Conservation (phyloP, 2,888 invertebrate genomes). For the Chaitophorus viminalis region DNA sequence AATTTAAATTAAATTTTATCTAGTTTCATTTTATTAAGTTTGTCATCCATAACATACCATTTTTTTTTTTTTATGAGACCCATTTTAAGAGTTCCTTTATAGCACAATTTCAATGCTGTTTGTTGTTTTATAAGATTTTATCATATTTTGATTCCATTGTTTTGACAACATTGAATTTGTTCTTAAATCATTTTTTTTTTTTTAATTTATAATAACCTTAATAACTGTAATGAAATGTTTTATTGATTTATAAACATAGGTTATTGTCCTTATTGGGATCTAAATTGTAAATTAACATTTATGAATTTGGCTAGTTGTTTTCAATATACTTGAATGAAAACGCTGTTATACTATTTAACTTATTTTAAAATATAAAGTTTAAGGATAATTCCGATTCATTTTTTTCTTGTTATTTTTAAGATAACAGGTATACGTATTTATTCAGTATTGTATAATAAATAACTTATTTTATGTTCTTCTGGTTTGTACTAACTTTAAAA, state of each 20-base stretch:
- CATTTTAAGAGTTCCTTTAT: constrained; percentile 31
- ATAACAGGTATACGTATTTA: constrained; percentile 25
- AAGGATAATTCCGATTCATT: constrained; percentile 5
- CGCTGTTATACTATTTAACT: not conserved
- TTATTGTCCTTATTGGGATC: not conserved
- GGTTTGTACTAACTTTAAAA: not conserved
- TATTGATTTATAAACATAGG: not conserved
- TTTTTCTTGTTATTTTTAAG: constrained; percentile 21
- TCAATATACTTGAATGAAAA: constrained; percentile 5
- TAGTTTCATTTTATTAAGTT: not conserved
- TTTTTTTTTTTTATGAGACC: not conserved
- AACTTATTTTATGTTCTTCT: constrained; percentile 27
- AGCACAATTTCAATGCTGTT: constrained; percentile 30
- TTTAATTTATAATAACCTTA: constrained; percentile 22
- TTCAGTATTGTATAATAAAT: constrained; percentile 48
- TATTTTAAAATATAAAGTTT: constrained; percentile 14
- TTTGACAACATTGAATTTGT: constrained; percentile 45
- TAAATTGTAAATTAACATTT: constrained; percentile 6
- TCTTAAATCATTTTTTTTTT: constrained; percentile 40
- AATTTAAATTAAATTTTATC: not conserved
- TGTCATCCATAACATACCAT: not conserved
- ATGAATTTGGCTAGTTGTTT: constrained; percentile 50
- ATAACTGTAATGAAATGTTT: constrained; percentile 1
- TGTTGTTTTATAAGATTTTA: constrained; percentile 19
- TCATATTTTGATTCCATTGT: not conserved